Evolutionary conservation across 2,113 vertebrate species (phyloP).

Genomic region (Dasyprocta punctata): DNA sequence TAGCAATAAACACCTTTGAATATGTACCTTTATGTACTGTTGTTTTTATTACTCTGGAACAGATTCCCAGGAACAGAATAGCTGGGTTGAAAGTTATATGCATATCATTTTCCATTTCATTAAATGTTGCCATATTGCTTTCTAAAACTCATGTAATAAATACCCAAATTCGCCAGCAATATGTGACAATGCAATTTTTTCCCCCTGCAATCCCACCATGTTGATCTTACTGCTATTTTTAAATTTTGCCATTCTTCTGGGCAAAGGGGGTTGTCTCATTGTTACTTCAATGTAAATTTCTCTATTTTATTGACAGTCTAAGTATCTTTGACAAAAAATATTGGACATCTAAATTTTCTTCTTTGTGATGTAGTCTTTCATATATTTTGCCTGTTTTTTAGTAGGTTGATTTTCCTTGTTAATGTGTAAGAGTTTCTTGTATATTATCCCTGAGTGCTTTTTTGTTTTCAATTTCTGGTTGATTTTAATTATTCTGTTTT

Average conservation of each 20-base stretch:
- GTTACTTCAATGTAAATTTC: conserved; percentile 36
- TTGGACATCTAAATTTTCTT: conserved; percentile 1
- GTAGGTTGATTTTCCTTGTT: background rate
- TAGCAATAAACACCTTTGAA: background rate
- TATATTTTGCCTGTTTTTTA: background rate
- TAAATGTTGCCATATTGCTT: conserved; percentile 27
- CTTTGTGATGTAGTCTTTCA: background rate
- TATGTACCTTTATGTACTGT: background rate
- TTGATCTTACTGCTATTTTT: background rate
- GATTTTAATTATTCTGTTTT: conserved; percentile 37
- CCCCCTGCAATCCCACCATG: background rate
- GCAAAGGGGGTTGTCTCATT: background rate
- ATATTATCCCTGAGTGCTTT: background rate
- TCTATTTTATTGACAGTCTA: conserved; percentile 14
- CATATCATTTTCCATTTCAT: conserved; percentile 1
- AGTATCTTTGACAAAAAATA: background rate
- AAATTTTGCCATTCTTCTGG: background rate
- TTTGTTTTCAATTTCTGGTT: conserved; percentile 1
- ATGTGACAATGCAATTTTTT: background rate
- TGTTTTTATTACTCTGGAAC: background rate
- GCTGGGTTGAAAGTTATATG: background rate
- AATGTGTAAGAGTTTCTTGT: background rate
- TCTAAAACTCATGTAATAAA: conserved; percentile 7
- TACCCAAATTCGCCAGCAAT: background rate
- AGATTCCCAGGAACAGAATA: conserved; percentile 18